Conservation (phyloP, 64 coral and sea anemone species). For the Hydrozoanthus tunicans region DNA sequence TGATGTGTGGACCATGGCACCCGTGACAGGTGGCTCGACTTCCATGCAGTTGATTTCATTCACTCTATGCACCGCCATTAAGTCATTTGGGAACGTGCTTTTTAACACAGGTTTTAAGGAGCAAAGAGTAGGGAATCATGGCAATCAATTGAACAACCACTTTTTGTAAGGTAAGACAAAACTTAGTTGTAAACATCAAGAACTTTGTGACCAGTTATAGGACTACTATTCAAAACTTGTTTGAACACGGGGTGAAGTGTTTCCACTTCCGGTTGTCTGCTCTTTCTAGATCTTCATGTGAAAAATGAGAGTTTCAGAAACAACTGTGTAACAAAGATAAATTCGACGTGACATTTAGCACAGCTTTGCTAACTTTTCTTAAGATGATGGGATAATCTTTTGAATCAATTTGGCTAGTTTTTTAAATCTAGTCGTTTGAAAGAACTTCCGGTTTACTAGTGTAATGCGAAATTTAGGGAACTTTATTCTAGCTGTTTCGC, state of each 20-base stretch:
- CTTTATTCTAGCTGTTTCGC: no score
- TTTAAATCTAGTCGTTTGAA: no score
- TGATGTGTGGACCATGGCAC: conserved; percentile 27
- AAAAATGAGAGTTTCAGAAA: neutral
- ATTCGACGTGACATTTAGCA: neutral
- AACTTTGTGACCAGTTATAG: neutral
- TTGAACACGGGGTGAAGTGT: neutral
- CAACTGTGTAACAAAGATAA: neutral
- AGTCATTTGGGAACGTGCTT: conserved; percentile 19
- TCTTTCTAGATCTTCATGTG: neutral
- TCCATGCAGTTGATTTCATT: conserved; percentile 56
- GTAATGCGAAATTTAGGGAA: no score
- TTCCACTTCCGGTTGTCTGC: conserved; percentile 41
- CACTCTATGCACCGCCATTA: conserved; percentile 13
- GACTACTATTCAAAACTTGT: conserved; percentile 4
- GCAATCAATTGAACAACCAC: neutral
- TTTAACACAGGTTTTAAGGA: neutral
- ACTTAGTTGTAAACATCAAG: neutral
- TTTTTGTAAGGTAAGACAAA: neutral
- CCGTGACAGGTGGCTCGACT: conserved; percentile 27
- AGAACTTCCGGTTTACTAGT: no score
- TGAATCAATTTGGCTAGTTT: no score
- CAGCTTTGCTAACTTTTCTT: neutral
- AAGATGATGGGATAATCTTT: neutral
- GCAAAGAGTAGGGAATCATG: neutral